Conservation (phyloP, 2,113 vertebrate species). For the Dipodomys merriami region DNA sequence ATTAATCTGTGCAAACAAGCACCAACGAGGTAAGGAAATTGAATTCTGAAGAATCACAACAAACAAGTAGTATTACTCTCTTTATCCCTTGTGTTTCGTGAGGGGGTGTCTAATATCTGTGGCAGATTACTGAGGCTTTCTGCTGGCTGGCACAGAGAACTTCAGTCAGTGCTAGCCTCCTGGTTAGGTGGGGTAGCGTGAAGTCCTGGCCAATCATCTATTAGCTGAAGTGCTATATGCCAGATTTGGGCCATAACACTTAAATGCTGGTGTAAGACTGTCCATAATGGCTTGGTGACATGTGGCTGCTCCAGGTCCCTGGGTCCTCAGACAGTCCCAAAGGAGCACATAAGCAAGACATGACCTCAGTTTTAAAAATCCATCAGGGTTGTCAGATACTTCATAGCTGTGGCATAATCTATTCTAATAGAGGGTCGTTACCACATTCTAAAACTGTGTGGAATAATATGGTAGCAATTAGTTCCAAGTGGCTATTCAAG, state of each 20-base stretch:
- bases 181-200: background rate
- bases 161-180: background rate
- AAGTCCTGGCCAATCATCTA: background rate
- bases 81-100: background rate
- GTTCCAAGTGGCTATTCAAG: constrained; percentile 19
- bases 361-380: background rate
- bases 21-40: background rate
- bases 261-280: background rate
- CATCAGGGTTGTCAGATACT: background rate
- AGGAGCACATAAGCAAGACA: background rate
- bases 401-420: background rate
- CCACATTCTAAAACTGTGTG: background rate
- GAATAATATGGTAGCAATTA: background rate
- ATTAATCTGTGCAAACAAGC: constrained; percentile 23
- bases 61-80: background rate
- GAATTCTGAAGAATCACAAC: constrained; percentile 48
- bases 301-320: no score
- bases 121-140: background rate
- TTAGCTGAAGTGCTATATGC: background rate
- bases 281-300: background rate
- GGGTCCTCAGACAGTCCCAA: background rate
- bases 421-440: background rate
- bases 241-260: no score
- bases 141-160: background rate
- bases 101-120: background rate